Percentiles rank a stretch among this genome's conserved stretches.
These are phyloP conservation scores for Drosophila neoperkinsi DNA, from an alignment of 2,888 invertebrate species.

Conservation along the genomic window DNA sequence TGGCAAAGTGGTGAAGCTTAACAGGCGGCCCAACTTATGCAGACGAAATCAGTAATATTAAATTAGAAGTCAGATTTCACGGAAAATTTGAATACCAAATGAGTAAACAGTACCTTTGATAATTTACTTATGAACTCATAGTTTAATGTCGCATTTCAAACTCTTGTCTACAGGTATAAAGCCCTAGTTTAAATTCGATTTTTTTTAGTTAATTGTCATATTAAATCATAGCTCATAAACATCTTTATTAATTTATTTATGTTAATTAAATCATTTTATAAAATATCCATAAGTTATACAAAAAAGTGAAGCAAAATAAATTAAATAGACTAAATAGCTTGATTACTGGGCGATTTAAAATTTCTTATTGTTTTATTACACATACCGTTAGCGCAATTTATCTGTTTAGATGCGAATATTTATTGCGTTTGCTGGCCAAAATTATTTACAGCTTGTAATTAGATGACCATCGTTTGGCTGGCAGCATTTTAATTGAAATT, in stretches of 20 bases:
- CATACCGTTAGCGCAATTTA: neutral
- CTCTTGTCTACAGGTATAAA: neutral
- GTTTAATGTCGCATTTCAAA: neutral
- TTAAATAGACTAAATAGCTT: neutral
- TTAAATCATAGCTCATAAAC: neutral
- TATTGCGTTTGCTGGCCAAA: neutral
- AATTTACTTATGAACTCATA: neutral
- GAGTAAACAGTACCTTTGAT: neutral
- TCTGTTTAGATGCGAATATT: neutral
- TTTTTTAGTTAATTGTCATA: neutral
- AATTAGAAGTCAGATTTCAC: neutral
- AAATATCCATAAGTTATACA: neutral
- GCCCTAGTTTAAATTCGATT: neutral
- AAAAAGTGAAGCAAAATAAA: neutral
- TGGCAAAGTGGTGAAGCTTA: conserved; percentile 10
- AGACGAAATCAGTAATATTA: neutral
- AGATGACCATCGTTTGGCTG: conserved; percentile 26
- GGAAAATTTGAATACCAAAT: neutral
- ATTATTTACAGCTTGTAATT: conserved; percentile 26
- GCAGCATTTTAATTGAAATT: conserved; percentile 50
- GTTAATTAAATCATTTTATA: neutral
- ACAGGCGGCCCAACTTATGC: neutral
- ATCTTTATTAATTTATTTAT: neutral
- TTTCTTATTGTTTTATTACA: neutral
- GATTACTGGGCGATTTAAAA: neutral